Percentiles rank a stretch among this genome's conserved stretches.
Conservation (phyloP, 2,888 invertebrate genomes). For the Scaptomyza cyrtandrae region DNA sequence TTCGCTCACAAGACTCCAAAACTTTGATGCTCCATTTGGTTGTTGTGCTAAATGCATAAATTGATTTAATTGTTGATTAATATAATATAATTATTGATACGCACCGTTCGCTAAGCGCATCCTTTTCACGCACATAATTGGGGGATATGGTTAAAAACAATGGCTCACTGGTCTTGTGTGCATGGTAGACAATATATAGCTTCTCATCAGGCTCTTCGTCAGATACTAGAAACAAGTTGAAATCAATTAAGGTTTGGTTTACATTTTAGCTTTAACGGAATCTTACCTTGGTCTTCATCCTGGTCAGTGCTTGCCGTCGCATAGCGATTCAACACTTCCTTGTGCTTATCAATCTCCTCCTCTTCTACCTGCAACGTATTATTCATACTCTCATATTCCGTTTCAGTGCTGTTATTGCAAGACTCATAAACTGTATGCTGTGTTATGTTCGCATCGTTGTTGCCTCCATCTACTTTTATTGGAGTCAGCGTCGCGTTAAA, state of each 20-base stretch:
- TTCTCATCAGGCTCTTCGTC: conserved; percentile 84
- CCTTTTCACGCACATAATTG: conserved; percentile 86
- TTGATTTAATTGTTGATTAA: background rate
- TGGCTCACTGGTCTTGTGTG: conserved; percentile 81
- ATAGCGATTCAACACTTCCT: conserved; percentile 71
- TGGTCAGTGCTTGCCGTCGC: conserved; percentile 31
- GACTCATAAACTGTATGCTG: conserved; percentile 55
- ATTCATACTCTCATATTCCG: conserved; percentile 66
- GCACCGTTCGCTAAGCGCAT: conserved; percentile 84
- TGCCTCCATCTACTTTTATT: conserved; percentile 36
- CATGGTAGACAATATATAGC: conserved; percentile 80
- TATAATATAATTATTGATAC: background rate
- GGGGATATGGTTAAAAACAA: conserved; percentile 85
- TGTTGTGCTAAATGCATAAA: conserved; percentile 74
- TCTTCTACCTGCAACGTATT: conserved; percentile 11
- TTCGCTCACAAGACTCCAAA: conserved; percentile 85
- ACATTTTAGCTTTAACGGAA: background rate
- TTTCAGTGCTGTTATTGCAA: conserved; percentile 45
- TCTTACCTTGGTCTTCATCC: conserved; percentile 53
- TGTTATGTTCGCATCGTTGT: conserved; percentile 12
- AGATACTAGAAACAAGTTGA: conserved; percentile 67
- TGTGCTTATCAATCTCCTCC: conserved; percentile 54
- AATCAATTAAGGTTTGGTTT: background rate
- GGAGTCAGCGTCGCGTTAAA: conserved; percentile 53
- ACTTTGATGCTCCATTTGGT: conserved; percentile 86